Evolutionary conservation across 2,797 vertebrate genomes (phyloP).

Genomic region (Botia almorhae): DNA sequence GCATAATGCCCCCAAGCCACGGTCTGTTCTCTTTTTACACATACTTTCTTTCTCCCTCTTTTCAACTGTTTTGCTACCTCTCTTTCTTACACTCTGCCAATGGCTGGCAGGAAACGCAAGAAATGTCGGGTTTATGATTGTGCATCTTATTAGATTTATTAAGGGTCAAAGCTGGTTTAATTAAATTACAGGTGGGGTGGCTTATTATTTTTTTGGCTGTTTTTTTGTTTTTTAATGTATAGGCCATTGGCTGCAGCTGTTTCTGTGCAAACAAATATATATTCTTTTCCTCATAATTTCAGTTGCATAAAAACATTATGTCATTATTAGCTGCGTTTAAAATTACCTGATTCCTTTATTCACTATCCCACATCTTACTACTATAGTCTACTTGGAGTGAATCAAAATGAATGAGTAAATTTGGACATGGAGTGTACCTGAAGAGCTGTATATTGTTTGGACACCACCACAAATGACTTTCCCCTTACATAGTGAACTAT

Average conservation of each 20-base stretch:
- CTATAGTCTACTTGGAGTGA: no score
- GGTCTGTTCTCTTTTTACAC: conserved; percentile 33
- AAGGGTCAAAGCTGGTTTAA: conserved; percentile 31
- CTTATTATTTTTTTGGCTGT: not conserved
- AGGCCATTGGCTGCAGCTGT: not conserved
- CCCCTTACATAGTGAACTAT: no score
- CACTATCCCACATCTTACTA: no score
- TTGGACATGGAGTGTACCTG: no score
- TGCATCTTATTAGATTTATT: conserved; percentile 29
- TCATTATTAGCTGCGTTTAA: not conserved
- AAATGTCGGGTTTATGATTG: not conserved
- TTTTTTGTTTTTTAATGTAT: not conserved
- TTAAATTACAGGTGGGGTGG: conserved; percentile 26
- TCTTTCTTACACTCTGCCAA: not conserved
- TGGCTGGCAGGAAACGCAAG: not conserved
- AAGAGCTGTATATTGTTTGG: no score
- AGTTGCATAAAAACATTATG: not conserved
- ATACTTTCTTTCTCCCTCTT: conserved; percentile 13
- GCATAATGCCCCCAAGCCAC: conserved; percentile 44
- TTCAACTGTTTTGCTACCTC: not conserved
- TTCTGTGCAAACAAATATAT: not conserved
- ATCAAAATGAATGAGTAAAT: no score
- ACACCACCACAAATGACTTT: no score
- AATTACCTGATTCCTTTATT: no score
- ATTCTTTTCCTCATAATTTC: not conserved